phyloP scores from a whole-genome alignment of 2,888 invertebrate species.

The Lepidocyrtinus sp. region DNA sequence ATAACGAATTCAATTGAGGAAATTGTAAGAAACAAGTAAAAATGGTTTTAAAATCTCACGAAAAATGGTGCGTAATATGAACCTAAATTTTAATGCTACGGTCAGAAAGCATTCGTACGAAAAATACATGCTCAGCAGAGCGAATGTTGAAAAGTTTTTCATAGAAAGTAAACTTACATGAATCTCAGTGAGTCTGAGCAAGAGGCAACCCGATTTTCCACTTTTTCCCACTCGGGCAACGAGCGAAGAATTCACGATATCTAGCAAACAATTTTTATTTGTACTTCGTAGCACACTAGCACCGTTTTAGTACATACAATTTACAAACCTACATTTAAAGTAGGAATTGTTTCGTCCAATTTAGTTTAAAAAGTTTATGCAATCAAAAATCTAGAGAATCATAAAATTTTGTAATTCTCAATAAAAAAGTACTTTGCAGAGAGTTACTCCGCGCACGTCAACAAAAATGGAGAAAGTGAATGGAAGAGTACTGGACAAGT shows the following conservation, averaged over 20 bases:
- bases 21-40: too few relatives aligned
- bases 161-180: background rate
- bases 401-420: background rate
- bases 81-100: too few relatives aligned
- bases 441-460: background rate
- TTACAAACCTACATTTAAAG: too few relatives aligned
- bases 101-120: too few relatives aligned
- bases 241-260: background rate
- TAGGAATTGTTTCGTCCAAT: slow-evolving; percentile 1
- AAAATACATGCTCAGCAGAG: too few relatives aligned
- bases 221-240: slow-evolving; percentile 17
- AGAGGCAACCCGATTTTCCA: slow-evolving; percentile 36
- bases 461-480: background rate
- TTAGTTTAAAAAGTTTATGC: background rate
- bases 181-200: background rate
- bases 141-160: too few relatives aligned
- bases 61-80: too few relatives aligned
- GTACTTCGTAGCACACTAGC: slow-evolving; percentile 42
- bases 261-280: slow-evolving; percentile 9
- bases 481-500: too few relatives aligned
- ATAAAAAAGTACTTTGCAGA: background rate
- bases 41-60: too few relatives aligned
- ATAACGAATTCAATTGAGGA: too few relatives aligned
- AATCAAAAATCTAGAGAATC: background rate
- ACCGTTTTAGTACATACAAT: slow-evolving; percentile 22